phyloP scores from a whole-genome alignment of 2,888 invertebrate species.

The Rhingia rostrata region DNA sequence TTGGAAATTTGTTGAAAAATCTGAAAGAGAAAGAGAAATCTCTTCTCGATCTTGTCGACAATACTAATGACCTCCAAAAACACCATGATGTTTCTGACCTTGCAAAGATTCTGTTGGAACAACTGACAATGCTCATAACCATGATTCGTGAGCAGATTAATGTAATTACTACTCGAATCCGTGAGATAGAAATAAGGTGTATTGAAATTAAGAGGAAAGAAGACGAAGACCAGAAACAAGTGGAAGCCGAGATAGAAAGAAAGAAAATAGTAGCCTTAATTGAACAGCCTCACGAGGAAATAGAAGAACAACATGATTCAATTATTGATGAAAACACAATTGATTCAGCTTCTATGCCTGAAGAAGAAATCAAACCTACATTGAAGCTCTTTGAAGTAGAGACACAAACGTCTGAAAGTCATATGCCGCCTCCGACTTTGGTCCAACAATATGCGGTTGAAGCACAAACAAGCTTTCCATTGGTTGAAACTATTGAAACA shows the following conservation, averaged over 20 bases:
- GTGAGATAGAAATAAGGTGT: slow-evolving; percentile 82
- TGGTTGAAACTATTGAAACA: slow-evolving; percentile 79
- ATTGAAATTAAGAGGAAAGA: slow-evolving; percentile 78
- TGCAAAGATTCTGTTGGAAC: slow-evolving; percentile 84
- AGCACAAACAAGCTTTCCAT: slow-evolving; percentile 85
- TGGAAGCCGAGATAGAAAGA: slow-evolving; percentile 63
- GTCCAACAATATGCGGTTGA: slow-evolving; percentile 83
- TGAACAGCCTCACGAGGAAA: background rate
- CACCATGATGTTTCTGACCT: slow-evolving; percentile 83
- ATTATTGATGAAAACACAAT: slow-evolving; percentile 84
- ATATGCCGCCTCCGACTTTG: slow-evolving; percentile 83
- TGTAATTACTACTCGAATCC: slow-evolving; percentile 86
- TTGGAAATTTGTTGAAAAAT: slow-evolving; percentile 84
- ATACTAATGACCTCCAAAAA: slow-evolving; percentile 83
- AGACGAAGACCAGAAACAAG: slow-evolving; percentile 77
- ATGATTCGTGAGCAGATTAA: slow-evolving; percentile 86
- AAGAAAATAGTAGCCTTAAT: background rate
- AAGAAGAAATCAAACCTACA: slow-evolving; percentile 85
- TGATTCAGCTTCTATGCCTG: slow-evolving; percentile 89
- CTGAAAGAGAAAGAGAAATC: slow-evolving; percentile 84
- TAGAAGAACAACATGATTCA: slow-evolving; percentile 78
- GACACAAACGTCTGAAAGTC: slow-evolving; percentile 88
- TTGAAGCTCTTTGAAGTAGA: slow-evolving; percentile 83
- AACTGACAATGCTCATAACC: slow-evolving; percentile 85
- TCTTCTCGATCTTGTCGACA: slow-evolving; percentile 83